Evolutionary conservation across 2,888 invertebrate genomes (phyloP), one percentile per base, ranked within the genome.

Genomic region (Habroteleia sp.): DNA sequence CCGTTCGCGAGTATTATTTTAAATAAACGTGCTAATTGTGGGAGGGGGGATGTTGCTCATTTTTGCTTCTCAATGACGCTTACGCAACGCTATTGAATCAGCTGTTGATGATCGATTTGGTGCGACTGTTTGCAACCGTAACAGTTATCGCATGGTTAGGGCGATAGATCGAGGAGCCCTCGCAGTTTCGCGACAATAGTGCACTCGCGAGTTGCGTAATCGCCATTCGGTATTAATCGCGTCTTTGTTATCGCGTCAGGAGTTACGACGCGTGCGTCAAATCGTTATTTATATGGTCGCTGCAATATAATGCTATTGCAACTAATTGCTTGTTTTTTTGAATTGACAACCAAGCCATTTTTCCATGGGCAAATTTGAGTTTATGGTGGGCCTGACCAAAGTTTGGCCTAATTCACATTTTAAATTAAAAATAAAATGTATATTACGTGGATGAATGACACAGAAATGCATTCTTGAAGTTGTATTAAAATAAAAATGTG

Each of bases 31-130:
- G 50, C 52, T 58, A 72, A 72, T 72, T 65, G 42, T 33, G 33
- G n/a, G n/a, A n/a, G n/a, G n/a, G n/a, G n/a, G n/a, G n/a, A n/a
- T 42, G 52, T 8, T 35, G 58, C 33, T 16, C 48, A 56, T 42
- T 56, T 56, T 50, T 41, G 16, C 46, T 23, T 54, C 48, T 66
- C 66, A 68, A 62, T 68, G 66, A 66, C 66, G 42, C 68, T 74
- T 74, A 74, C 52, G 74, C 63, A 74, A 74, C 35, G 60, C 68
- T 63, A 48, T 69, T 69, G 69, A 74, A 74, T 63, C 56, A 69
- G 63, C 68, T 69, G 74, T 48, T 42, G 63, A 48, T 68, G 68
- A 74, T 69, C 52, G 44, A 58, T 66, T 68, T 46, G 66, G 62
- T 29, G 46, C 52, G 54, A 46, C 39, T 23, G 50, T 29, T 56